Conservation (phyloP, 2,888 invertebrate species). For the Campopleginae sp. region DNA sequence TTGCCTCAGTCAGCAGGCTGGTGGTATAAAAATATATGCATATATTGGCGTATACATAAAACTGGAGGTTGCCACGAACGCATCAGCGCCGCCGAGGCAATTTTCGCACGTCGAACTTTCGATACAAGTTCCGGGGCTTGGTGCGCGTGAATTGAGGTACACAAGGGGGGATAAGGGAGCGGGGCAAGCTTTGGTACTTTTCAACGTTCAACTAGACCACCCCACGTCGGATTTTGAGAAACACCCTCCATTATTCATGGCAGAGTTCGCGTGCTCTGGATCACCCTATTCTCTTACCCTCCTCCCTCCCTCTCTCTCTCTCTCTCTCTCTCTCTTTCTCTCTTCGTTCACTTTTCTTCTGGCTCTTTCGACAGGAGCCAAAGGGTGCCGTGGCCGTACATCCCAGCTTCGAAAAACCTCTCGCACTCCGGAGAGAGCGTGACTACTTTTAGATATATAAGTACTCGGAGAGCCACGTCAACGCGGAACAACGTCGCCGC, state of each 20-base stretch:
- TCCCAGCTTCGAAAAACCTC: constrained; percentile 52
- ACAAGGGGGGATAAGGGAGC: constrained; percentile 22
- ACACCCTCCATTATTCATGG: constrained; percentile 82
- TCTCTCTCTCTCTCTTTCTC: constrained; percentile 46
- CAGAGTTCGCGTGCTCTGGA: constrained; percentile 74
- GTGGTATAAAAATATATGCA: constrained; percentile 38
- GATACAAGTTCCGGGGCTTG: constrained; percentile 71
- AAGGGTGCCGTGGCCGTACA: constrained; percentile 49
- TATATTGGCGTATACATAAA: constrained; percentile 34
- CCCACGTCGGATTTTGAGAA: constrained; percentile 79
- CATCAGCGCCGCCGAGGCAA: constrained; percentile 70
- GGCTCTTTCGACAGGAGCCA: constrained; percentile 56
- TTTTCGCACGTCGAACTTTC: constrained; percentile 75
- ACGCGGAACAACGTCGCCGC: constrained; percentile 61
- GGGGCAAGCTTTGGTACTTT: constrained; percentile 47
- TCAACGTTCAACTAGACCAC: constrained; percentile 68
- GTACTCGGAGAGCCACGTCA: constrained; percentile 45
- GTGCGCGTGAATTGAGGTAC: constrained; percentile 37
- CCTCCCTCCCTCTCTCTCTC: constrained; percentile 69
- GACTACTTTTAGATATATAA: constrained; percentile 56
- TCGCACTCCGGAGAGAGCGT: constrained; percentile 36
- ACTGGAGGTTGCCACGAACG: constrained; percentile 64
- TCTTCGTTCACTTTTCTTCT: constrained; percentile 44
- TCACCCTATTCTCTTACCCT: constrained; percentile 69
- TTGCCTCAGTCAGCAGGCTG: constrained; percentile 63